phyloP scores from a whole-genome alignment of 2,797 vertebrate species.

The Epinephelus malabaricus region DNA sequence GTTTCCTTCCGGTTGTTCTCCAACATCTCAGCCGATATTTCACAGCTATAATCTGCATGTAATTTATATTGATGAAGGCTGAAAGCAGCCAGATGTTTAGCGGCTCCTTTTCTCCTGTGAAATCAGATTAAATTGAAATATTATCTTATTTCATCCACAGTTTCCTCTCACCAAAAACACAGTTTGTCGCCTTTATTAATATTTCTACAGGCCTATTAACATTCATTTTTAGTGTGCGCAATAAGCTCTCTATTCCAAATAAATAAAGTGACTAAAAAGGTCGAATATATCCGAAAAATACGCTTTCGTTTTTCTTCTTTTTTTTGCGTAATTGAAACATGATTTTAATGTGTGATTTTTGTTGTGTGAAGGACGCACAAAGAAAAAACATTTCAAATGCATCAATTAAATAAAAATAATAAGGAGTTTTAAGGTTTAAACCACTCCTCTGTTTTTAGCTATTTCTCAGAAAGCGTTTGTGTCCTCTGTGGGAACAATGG shows the following conservation, averaged over 20 bases:
- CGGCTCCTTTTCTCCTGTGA: no score
- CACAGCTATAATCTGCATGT: no score
- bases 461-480: neutral
- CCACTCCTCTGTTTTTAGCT: no score
- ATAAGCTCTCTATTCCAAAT: neutral
- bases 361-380: neutral
- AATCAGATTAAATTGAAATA: no score
- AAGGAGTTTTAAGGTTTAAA: neutral
- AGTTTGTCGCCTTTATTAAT: rapidly evolving
- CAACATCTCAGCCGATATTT: neutral
- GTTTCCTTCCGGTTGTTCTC: no score
- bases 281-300: no score
- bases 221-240: neutral
- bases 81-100: neutral
- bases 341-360: neutral
- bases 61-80: neutral
- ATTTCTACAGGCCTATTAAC: no score
- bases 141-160: no score
- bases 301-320: no score
- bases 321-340: neutral
- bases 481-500: conserved; percentile 9
- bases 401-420: neutral
- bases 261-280: no score
- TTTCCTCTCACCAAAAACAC: neutral
- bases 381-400: neutral